Evolutionary conservation across 2,797 vertebrate genomes (phyloP).

Genomic region (Apogon talboti): DNA sequence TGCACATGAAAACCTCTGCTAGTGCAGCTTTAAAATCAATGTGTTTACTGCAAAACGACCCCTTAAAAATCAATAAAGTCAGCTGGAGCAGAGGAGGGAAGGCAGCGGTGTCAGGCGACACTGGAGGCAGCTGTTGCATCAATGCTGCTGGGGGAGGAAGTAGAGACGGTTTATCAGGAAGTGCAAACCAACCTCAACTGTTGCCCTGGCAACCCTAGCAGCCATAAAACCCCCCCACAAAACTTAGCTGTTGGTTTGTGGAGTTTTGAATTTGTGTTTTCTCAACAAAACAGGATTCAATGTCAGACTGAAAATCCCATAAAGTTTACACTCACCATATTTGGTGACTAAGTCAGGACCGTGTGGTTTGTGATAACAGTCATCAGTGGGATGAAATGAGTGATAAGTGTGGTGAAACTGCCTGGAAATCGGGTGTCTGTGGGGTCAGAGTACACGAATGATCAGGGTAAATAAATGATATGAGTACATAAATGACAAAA

Average conservation of each 20-base stretch:
- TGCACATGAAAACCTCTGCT: slow-evolving; percentile 2
- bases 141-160: slow-evolving; percentile 73
- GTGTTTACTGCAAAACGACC: slow-evolving; percentile 33
- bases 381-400: slow-evolving; percentile 15
- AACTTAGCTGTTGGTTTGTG: slow-evolving; percentile 7
- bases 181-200: slow-evolving; percentile 77
- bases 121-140: slow-evolving; percentile 48
- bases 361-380: background rate
- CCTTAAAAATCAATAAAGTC: slow-evolving; percentile 44
- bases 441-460: no score
- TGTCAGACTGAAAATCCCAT: background rate
- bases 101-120: slow-evolving; percentile 22
- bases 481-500: background rate
- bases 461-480: no score
- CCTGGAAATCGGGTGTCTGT: no score
- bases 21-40: slow-evolving; percentile 29
- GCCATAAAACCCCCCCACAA: slow-evolving; percentile 14
- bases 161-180: slow-evolving; percentile 82
- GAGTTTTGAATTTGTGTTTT: slow-evolving; percentile 7
- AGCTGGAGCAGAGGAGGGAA: slow-evolving; percentile 34
- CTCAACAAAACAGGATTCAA: slow-evolving; percentile 12
- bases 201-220: slow-evolving; percentile 62
- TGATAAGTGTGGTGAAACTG: slow-evolving; percentile 17
- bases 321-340: background rate
- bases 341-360: background rate